A percentile compares a stretch with the other conserved stretches of the same genome.
phyloP scores from a whole-genome alignment of 2,113 vertebrate genomes.

The Thunnus thynnus region DNA sequence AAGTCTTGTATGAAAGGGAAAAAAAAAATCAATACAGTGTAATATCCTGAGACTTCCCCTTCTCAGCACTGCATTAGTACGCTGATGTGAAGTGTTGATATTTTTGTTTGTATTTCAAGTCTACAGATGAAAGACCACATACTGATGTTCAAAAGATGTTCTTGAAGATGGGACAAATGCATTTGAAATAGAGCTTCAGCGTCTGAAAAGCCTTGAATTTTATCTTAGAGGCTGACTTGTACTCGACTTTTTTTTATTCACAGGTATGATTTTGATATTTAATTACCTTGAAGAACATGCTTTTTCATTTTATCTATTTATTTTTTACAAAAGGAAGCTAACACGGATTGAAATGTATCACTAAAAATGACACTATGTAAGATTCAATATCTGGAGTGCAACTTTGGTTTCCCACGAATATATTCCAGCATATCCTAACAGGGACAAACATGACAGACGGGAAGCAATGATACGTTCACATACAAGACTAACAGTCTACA shows the following conservation, averaged over 20 bases:
- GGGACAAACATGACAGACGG: no score
- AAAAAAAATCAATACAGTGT: slow-evolving; percentile 53
- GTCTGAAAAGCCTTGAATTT: slow-evolving; percentile 36
- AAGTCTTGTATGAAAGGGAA: slow-evolving; percentile 43
- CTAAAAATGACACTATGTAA: neutral
- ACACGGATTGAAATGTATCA: slow-evolving; percentile 2
- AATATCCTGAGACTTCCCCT: slow-evolving; percentile 56
- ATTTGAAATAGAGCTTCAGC: slow-evolving; percentile 42
- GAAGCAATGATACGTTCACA: neutral
- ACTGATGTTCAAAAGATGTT: slow-evolving; percentile 48
- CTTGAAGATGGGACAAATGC: slow-evolving; percentile 38
- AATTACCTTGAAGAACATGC: slow-evolving; percentile 1
- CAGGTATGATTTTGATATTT: slow-evolving; percentile 10
- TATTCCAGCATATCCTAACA: no score
- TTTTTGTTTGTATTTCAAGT: slow-evolving; percentile 62
- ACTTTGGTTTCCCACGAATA: neutral
- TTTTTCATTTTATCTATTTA: neutral
- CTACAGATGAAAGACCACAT: slow-evolving; percentile 57
- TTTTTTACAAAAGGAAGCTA: neutral
- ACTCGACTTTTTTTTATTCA: slow-evolving; percentile 40
- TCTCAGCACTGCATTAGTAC: slow-evolving; percentile 31
- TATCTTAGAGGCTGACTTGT: slow-evolving; percentile 28
- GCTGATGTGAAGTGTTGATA: slow-evolving; percentile 32
- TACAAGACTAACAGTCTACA: no score
- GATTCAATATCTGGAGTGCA: neutral